Conservation (phyloP, 1,140 invertebrate species). For the Hermetia illucens region DNA sequence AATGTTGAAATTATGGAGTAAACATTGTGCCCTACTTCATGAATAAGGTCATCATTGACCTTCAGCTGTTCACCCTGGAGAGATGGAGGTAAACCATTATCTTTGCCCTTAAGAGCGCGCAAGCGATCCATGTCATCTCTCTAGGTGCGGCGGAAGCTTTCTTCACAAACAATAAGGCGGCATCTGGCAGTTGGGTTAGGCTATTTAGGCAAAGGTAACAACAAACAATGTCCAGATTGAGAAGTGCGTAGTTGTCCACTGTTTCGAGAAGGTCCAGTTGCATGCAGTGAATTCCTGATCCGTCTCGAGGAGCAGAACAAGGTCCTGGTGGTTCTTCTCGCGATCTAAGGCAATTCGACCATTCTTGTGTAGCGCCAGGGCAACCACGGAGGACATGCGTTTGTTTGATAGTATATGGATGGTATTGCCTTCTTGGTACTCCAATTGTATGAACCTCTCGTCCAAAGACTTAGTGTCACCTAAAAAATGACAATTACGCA, state of each 20-base stretch:
- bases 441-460: too few relatives aligned
- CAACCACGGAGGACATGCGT: constrained; percentile 48
- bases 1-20: too few relatives aligned
- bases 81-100: too few relatives aligned
- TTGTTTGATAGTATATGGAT: constrained; percentile 51
- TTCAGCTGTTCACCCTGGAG: too few relatives aligned
- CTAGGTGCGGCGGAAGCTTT: constrained; percentile 50
- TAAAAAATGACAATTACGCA: too few relatives aligned
- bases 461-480: too few relatives aligned
- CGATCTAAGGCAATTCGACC: constrained; percentile 48
- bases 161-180: constrained; percentile 50
- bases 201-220: constrained; percentile 62
- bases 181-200: constrained; percentile 54
- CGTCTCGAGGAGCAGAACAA: constrained; percentile 59
- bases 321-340: constrained; percentile 48
- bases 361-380: constrained; percentile 63
- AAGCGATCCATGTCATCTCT: constrained; percentile 53
- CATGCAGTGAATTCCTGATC: constrained; percentile 58
- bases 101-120: constrained; percentile 49
- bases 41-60: too few relatives aligned
- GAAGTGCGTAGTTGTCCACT: constrained; percentile 67
- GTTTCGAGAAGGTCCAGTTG: constrained; percentile 46
- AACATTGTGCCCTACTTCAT: too few relatives aligned
- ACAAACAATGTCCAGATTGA: constrained; percentile 74
- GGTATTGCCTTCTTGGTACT: constrained; percentile 60